A percentile compares a stretch with the other conserved stretches of the same genome.
Evolutionary conservation across 2,797 vertebrate species (phyloP).

Genomic region (Ceryle rudis): DNA sequence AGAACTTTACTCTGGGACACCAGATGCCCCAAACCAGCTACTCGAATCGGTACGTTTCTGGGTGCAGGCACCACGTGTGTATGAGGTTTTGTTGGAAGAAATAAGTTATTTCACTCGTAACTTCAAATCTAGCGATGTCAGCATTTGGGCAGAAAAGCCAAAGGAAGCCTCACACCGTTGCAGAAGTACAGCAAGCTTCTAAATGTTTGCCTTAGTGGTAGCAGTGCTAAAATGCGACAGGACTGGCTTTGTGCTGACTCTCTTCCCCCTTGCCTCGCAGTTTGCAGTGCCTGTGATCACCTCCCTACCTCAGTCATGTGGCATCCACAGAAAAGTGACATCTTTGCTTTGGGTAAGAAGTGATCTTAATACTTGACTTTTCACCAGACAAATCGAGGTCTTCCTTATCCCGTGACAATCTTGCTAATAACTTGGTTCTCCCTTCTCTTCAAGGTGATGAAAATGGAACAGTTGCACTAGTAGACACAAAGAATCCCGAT

Average conservation of each 20-base stretch:
- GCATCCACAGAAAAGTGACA: conserved; percentile 90
- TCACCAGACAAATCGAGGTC: not conserved
- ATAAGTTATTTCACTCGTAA: not conserved
- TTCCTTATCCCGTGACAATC: rapidly evolving
- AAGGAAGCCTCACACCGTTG: not conserved
- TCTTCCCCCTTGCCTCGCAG: conserved; percentile 53
- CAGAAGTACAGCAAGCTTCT: not conserved
- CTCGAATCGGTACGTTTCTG: conserved; percentile 85
- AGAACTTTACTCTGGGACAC: conserved; percentile 94
- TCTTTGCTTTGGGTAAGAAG: conserved; percentile 89
- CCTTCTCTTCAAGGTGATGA: conserved; percentile 86
- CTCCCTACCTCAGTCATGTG: conserved; percentile 87
- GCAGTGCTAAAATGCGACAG: not conserved
- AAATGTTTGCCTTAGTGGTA: not conserved
- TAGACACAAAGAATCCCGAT: conserved; percentile 84
- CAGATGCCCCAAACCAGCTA: conserved; percentile 93
- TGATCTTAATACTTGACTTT: not conserved
- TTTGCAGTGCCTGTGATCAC: conserved; percentile 79
- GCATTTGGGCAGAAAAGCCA: not conserved
- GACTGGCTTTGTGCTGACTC: not conserved
- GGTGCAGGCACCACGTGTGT: not conserved
- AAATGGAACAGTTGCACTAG: conserved; percentile 86
- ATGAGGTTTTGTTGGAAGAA: not conserved
- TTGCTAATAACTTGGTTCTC: not conserved
- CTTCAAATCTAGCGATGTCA: not conserved